Evolutionary conservation across 1,140 invertebrate species (phyloP), one percentile per base, ranked within the genome.

Genomic region (Pomacea maculata): DNA sequence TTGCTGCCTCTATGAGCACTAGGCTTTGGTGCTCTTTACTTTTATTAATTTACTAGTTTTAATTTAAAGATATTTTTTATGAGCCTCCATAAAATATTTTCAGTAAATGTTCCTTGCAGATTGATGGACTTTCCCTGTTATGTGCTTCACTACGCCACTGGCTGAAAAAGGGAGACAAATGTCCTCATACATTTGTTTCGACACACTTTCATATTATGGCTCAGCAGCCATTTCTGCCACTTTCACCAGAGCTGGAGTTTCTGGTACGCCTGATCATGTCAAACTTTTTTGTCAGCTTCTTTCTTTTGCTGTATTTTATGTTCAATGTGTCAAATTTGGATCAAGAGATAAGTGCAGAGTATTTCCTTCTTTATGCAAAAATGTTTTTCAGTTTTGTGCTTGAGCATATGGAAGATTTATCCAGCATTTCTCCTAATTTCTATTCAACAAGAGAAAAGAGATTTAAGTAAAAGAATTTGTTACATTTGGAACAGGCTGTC

Each of bases 171-270:
- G 92, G 86, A 5, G 70, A 88, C 3, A 75, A 92, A 19, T 95
- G 94, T 88, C 96, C 96, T 10, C 95, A 96, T 87, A 88, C 96
- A 0, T 92, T 97, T 64, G 91, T 95, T 4, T 94, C 95, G 0
- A 97, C 96, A 21, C 96, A 97, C 90, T 95, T 95, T 85, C 93
- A 95, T 83, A 91, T 93, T 45, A 90, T 96, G 9, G 86, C 93
- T 2, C 88, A 93, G 34, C 92, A 94, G 88, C 92, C 54, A 82
- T 89, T 80, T 89, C 90, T 82, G 81, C 92, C 88, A 34, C 54
- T 79, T 17, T 86, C 86, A 45, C 82, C 79, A 61, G 82, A 81
- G 15, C 75, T 88, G 34, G 84, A 84, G 81, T 90, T 85, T 74
- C 80, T 88, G 87, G 89, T 91, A 72, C 82, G 80, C 84, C 15